Conservation (phyloP, 2,797 vertebrate genomes). For the Pseudopleuronectes americanus region DNA sequence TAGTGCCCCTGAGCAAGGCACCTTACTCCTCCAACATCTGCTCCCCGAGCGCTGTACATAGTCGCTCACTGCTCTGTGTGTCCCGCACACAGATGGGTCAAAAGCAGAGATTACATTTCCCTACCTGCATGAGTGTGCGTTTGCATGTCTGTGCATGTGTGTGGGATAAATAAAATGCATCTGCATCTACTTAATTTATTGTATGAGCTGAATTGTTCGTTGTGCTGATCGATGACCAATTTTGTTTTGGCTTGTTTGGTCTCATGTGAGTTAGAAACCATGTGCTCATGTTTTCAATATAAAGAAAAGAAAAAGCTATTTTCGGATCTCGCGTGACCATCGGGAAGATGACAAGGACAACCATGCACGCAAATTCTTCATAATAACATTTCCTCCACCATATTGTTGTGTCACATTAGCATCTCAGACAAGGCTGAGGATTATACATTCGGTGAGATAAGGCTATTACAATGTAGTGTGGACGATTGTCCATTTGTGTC, state of each 20-base stretch:
- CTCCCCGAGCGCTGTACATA: no score
- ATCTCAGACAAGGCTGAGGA: neutral
- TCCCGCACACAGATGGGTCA: no score
- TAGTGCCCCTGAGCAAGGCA: no score
- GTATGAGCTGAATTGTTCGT: conserved; percentile 25
- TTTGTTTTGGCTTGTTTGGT: conserved; percentile 51
- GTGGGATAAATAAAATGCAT: no score
- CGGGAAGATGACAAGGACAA: conserved; percentile 15
- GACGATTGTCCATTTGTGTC: conserved; percentile 11
- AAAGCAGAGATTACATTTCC: no score
- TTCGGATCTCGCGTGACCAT: conserved; percentile 10
- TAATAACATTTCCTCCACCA: neutral
- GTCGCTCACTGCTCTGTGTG: no score
- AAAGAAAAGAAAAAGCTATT: conserved; percentile 21
- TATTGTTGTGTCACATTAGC: conserved; percentile 17
- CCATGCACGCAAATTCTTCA: neutral
- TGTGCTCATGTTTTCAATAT: conserved; percentile 25
- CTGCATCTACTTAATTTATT: no score
- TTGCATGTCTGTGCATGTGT: no score
- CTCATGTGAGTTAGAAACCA: conserved; percentile 23
- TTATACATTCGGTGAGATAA: neutral
- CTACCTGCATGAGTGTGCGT: no score
- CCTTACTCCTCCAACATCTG: no score
- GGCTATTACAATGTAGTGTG: neutral
- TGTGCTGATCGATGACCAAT: conserved; percentile 14